Evolutionary conservation across 2,888 invertebrate genomes (phyloP).

Genomic region (Drosophila merina): DNA sequence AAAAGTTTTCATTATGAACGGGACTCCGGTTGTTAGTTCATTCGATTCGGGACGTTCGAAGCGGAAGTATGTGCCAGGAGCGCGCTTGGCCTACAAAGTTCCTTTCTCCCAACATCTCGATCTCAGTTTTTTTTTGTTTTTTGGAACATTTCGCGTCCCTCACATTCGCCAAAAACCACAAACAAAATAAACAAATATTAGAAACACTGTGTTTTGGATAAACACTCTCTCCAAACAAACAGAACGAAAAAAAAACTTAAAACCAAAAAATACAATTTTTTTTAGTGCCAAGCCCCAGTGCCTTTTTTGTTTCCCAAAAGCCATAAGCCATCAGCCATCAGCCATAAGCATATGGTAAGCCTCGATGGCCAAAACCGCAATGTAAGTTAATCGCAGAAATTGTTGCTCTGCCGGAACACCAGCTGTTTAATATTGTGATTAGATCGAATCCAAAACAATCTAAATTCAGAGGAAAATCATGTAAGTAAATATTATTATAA

Average conservation of each 20-base stretch:
- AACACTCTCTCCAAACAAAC: background rate
- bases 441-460: background rate
- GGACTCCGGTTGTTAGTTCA: conserved; percentile 80
- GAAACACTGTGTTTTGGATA: background rate
- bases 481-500: background rate
- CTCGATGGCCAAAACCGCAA: background rate
- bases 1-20: conserved; percentile 82
- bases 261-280: background rate
- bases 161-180: background rate
- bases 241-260: background rate
- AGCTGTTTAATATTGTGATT: background rate
- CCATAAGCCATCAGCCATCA: too few species aligned
- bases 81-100: conserved; percentile 14
- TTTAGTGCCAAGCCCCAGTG: conserved; percentile 7
- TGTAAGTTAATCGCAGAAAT: background rate
- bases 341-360: background rate
- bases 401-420: background rate
- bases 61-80: conserved; percentile 72
- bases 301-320: background rate
- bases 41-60: conserved; percentile 81
- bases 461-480: background rate
- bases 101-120: background rate
- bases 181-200: conserved; percentile 5
- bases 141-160: background rate
- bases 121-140: background rate